Evolutionary conservation across 2,113 vertebrate genomes (phyloP), one percentile per base, ranked within the genome.

Genomic region (Cephalopterus ornatus): DNA sequence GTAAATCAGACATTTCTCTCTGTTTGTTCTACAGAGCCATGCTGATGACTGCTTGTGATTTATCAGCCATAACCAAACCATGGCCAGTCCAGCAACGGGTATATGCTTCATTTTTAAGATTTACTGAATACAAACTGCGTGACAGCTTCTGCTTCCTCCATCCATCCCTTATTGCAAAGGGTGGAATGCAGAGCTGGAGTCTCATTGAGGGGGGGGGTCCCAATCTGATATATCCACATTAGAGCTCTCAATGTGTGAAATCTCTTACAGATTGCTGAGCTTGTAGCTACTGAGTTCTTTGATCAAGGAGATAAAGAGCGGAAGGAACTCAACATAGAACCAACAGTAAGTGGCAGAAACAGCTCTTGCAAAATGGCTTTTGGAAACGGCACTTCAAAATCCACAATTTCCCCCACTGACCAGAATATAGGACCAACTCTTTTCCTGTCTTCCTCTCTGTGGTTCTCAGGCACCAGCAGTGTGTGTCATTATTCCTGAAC

Each of bases 11-110:
- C 6, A 33, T 61, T 89, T 95, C 49, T 88, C 58, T 84, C 35
- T 68, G 24, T 33, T 47, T 76, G 88, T 85, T 68, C 59, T 84
- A 59, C 96, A 99, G 99, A 97, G 99, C 99, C 11, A 99, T 99
- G 99, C 95, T 99, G 98, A 99, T 99, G 99, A 99, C 99, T 58
- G 99, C 99, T 4, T 99, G 99, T 88, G 99, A 99, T 92, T 98
- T 99, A 71, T 99, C 99, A 46, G 99, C 99, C 41, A 99, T 99
- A 95, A 99, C 99, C n/a, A 99, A 99, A 88, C 99, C 99, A 33
- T 99, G 99, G 99, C 99, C 99, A 14, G 98, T 99, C 81, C 99
- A 99, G 92, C 99, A 99, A 81, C 98, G 98, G 99, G 99, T 99
- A 98, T 71, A 97, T 95, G 46, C 41, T 88, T 62, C 8, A 52